Conservation (phyloP, 1,140 invertebrate species). For the Geopemphigus sp. region DNA sequence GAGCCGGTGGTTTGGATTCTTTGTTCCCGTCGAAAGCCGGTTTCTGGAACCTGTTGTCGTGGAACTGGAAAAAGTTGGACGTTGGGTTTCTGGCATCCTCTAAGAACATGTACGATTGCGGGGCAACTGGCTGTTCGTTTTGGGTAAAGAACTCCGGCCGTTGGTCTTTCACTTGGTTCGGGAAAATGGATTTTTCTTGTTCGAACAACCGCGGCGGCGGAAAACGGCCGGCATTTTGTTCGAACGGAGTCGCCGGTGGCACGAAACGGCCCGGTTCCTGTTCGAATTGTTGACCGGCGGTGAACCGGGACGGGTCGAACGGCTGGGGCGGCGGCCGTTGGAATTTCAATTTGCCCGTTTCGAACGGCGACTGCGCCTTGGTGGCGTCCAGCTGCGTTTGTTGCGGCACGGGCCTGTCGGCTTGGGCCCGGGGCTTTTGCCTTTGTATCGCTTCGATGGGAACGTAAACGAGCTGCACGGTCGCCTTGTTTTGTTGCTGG, state of each 20-base stretch:
- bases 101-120: slow-evolving; percentile 26
- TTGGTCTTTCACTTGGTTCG: slow-evolving; percentile 12
- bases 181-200: slow-evolving; percentile 22
- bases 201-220: slow-evolving; percentile 16
- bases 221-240: slow-evolving; percentile 3
- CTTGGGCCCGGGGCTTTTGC: slow-evolving; percentile 23
- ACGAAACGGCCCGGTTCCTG: slow-evolving; percentile 8
- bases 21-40: slow-evolving; percentile 24
- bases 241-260: neutral
- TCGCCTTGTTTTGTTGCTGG: slow-evolving; percentile 60
- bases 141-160: slow-evolving; percentile 23
- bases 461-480: slow-evolving; percentile 76
- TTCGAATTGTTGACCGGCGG: neutral
- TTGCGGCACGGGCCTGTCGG: slow-evolving; percentile 6
- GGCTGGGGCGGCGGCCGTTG: slow-evolving; percentile 47
- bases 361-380: slow-evolving; percentile 21
- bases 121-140: slow-evolving; percentile 17
- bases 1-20: slow-evolving; percentile 18
- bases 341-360: slow-evolving; percentile 33
- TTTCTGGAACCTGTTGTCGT: slow-evolving; percentile 40
- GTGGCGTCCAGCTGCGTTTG: neutral
- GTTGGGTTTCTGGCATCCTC: slow-evolving; percentile 21
- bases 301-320: slow-evolving; percentile 44
- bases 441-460: slow-evolving; percentile 70
- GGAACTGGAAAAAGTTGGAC: slow-evolving; percentile 35